A percentile compares a stretch with the other conserved stretches of the same genome.
These are phyloP conservation scores for Plemyria rubiginata DNA, from an alignment of 2,888 invertebrate genomes.

Conservation along the genomic window DNA sequence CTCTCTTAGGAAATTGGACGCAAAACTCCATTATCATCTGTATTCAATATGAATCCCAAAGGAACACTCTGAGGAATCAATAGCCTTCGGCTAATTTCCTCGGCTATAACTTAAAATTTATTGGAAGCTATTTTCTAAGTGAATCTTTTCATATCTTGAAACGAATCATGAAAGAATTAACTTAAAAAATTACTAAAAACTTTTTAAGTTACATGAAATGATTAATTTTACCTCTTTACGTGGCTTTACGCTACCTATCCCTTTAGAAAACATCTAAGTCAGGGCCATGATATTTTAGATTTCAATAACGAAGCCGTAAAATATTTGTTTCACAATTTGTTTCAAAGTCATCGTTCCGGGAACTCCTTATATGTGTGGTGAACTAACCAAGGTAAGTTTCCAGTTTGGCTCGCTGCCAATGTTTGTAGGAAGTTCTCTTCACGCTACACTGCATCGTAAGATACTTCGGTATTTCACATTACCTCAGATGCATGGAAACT, in stretches of 20 bases:
- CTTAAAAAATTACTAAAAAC: constrained; percentile 6
- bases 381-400: constrained; percentile 63
- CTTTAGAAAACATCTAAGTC: not conserved
- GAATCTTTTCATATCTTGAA: constrained; percentile 30
- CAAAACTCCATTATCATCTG: constrained; percentile 65
- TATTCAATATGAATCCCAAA: constrained; percentile 53
- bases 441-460: constrained; percentile 23
- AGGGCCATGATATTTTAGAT: not conserved
- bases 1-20: constrained; percentile 69
- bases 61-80: constrained; percentile 52
- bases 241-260: not conserved
- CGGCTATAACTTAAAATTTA: constrained; percentile 32
- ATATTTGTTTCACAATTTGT: constrained; percentile 28
- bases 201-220: constrained; percentile 27
- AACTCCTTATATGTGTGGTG: constrained; percentile 62
- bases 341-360: constrained; percentile 55
- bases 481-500: not conserved
- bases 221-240: not conserved
- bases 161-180: constrained; percentile 12
- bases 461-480: constrained; percentile 3
- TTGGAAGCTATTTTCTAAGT: constrained; percentile 29
- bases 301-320: not conserved
- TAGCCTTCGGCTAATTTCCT: constrained; percentile 53
- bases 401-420: constrained; percentile 65
- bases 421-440: constrained; percentile 64